Evolutionary conservation across 2,888 invertebrate genomes (phyloP).

Genomic region (Linnaemya tessellans): DNA sequence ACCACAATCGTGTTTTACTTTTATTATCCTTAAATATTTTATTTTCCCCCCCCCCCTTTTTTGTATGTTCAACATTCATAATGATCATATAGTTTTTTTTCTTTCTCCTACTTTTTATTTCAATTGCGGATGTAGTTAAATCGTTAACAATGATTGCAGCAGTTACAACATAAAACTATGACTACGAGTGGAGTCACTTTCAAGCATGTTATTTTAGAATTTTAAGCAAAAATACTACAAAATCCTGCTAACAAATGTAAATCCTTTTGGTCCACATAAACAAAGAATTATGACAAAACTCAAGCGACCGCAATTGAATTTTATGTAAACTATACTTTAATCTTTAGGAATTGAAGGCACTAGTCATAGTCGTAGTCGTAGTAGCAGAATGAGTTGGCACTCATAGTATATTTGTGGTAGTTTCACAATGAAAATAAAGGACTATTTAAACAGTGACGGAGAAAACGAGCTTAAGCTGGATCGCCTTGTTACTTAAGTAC

Average conservation of each 20-base stretch:
- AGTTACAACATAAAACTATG: conserved; percentile 21
- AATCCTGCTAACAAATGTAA: conserved; percentile 58
- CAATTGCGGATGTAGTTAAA: conserved; percentile 52
- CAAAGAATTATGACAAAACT: conserved; percentile 64
- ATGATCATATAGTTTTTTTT: background rate
- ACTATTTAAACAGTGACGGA: background rate
- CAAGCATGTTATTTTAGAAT: conserved; percentile 37
- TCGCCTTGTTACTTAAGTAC: no score
- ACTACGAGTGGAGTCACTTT: conserved; percentile 24
- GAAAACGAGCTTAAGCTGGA: background rate
- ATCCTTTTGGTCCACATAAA: conserved; percentile 63
- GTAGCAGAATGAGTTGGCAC: background rate
- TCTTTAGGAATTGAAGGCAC: conserved; percentile 38
- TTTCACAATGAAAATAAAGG: background rate
- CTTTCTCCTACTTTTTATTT: background rate
- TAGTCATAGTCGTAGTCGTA: background rate
- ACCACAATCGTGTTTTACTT: background rate
- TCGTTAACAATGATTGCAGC: conserved; percentile 61
- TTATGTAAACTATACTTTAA: conserved; percentile 65
- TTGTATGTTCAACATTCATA: conserved; percentile 29
- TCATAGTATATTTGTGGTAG: background rate
- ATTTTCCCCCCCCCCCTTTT: background rate
- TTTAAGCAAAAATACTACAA: background rate
- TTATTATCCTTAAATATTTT: conserved; percentile 18
- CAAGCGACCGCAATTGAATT: conserved; percentile 69